Conservation (phyloP, 2,888 invertebrate species). For the Scrobipalpa atriplicella region DNA sequence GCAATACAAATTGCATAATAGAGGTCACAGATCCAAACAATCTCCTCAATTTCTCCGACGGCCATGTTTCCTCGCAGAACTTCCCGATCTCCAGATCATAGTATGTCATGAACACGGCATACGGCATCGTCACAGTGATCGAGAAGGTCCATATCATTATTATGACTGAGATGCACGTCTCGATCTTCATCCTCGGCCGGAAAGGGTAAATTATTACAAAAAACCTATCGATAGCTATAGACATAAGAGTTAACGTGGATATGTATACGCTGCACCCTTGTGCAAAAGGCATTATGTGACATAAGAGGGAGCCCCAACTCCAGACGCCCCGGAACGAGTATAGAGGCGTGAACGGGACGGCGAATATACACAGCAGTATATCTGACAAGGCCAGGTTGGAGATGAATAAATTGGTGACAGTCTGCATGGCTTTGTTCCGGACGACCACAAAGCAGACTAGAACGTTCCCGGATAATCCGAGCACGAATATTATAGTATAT, state of each 20-base stretch:
- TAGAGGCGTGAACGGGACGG: constrained; percentile 98
- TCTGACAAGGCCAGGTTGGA: constrained; percentile 98
- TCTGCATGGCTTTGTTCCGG: constrained; percentile 97
- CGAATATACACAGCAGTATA: constrained; percentile 94
- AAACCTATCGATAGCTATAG: constrained; percentile 98
- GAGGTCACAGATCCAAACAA: constrained; percentile 94
- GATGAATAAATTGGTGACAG: constrained; percentile 98
- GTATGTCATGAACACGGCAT: constrained; percentile 92
- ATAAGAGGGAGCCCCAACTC: constrained; percentile 95
- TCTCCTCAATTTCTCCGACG: constrained; percentile 89
- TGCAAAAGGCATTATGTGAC: constrained; percentile 96
- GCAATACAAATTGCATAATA: constrained; percentile 95
- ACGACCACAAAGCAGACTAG: constrained; percentile 97
- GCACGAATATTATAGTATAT: constrained; percentile 92
- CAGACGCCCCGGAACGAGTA: constrained; percentile 96
- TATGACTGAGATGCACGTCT: constrained; percentile 93
- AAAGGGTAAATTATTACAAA: constrained; percentile 99
- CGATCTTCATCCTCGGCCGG: constrained; percentile 94
- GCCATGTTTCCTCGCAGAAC: constrained; percentile 96
- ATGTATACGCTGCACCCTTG: constrained; percentile 99
- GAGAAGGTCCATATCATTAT: constrained; percentile 96
- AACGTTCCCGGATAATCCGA: constrained; percentile 95
- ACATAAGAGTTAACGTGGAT: constrained; percentile 97
- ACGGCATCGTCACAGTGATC: constrained; percentile 93
- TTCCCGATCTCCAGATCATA: constrained; percentile 74